Evolutionary conservation across 2,113 vertebrate species (phyloP).

Genomic region (Platichthys flesus): DNA sequence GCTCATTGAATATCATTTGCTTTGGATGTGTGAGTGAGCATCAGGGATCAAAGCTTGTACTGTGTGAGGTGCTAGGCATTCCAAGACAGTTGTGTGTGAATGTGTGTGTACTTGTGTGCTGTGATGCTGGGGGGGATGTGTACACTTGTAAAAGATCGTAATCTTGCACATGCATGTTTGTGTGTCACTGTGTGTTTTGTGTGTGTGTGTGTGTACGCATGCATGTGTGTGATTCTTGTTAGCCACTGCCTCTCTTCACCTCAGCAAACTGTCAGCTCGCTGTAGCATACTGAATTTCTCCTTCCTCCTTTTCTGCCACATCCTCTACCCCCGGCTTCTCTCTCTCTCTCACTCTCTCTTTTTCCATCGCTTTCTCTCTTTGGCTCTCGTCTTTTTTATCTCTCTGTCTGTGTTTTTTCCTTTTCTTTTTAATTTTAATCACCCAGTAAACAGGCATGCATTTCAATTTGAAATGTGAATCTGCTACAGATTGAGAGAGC

Average conservation of each 20-base stretch:
- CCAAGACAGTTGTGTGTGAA: slow-evolving; percentile 2
- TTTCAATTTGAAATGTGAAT: slow-evolving; percentile 68
- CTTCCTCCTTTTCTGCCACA: slow-evolving; percentile 52
- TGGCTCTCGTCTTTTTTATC: slow-evolving; percentile 31
- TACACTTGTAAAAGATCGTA: slow-evolving; percentile 32
- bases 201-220: slow-evolving; percentile 39
- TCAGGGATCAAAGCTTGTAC: slow-evolving; percentile 52
- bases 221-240: slow-evolving; percentile 67
- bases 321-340: slow-evolving; percentile 43
- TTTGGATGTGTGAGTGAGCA: slow-evolving; percentile 43
- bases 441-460: slow-evolving; percentile 52
- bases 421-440: slow-evolving; percentile 72
- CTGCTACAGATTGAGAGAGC: slow-evolving; percentile 58
- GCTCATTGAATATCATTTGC: slow-evolving; percentile 54
- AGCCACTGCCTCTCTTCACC: slow-evolving; percentile 64
- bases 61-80: slow-evolving; percentile 28
- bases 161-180: slow-evolving; percentile 54
- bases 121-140: background rate
- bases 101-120: background rate
- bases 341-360: slow-evolving; percentile 5
- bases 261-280: slow-evolving; percentile 68
- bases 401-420: slow-evolving; percentile 36
- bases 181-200: slow-evolving; percentile 41
- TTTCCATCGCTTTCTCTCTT: slow-evolving; percentile 5
- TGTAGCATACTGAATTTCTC: slow-evolving; percentile 66